Evolutionary conservation across 23 tunicate genomes (phyloP), one percentile per base, ranked within the genome.

Genomic region (Halocynthia aurantium): DNA sequence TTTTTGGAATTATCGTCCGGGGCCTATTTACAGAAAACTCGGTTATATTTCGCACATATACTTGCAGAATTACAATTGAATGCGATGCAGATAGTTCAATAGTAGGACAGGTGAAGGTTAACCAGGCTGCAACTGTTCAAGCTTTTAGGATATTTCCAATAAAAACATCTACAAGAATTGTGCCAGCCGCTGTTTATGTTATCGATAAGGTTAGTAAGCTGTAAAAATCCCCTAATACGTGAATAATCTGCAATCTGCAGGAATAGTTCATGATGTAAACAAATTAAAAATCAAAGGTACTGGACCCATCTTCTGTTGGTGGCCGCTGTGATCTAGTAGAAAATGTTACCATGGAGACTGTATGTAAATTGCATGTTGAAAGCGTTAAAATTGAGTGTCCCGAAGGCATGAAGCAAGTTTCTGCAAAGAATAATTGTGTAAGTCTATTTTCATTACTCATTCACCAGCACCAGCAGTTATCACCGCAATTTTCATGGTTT

Each of bases 281-380:
- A 31, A 31, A 31, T n/a, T 60, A 15, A 15, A 18, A 60, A 60
- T 76, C 67, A 6, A 55, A 88, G 95, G 84, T 88, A 8, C 76
- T 88, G 22, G 78, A 78, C 15, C 88, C 95, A 6, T 84, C 95
- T 10, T 88, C 95, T 12, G 76, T 88, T 10, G 95, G 95, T 6
- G 95, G 95, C 6, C 77, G 95, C 15, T 88, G 95, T 80, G 95
- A 88, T 71, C 69, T 69, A 18, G 67, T 57, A 8, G 60, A 62
- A 1, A 52, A 75, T 60, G 72, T 72, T 51, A 69, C 73, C 15
- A 40, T 64, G 7, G 62, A 60, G 2, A 73, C 73, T 0, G 67
- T 60, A 5, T 87, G 93, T 52, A 54, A 66, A 8, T 55, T 87
- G 12, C 82, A 86, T 60, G 22, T 81, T 56, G 66, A 50, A 51